Evolutionary conservation across 2,113 vertebrate genomes (phyloP).

Genomic region (Myxocyprinus asiaticus): DNA sequence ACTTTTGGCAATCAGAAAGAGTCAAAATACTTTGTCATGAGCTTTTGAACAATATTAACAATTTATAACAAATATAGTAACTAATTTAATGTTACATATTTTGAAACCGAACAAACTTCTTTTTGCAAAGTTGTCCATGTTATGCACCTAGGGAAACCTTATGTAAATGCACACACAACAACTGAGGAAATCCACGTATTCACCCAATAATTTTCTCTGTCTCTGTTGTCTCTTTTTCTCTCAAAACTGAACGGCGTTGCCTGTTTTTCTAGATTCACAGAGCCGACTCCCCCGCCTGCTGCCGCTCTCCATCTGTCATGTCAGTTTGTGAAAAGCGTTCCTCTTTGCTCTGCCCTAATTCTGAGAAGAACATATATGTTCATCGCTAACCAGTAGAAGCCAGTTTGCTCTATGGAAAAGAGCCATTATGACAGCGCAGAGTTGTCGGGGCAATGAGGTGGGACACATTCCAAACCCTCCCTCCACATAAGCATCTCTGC

Average conservation of each 20-base stretch:
- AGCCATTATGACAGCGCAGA: not conserved
- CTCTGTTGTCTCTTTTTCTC: not conserved
- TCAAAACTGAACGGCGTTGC: not conserved
- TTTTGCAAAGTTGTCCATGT: conserved; percentile 6
- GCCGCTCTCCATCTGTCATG: conserved; percentile 51
- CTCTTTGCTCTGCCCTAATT: conserved; percentile 56
- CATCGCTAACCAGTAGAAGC: conserved; percentile 46
- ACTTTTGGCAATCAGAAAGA: no score
- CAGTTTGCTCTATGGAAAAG: conserved; percentile 47
- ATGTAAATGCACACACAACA: conserved; percentile 14
- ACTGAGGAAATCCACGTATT: not conserved
- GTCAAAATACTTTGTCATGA: no score
- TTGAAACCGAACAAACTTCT: no score
- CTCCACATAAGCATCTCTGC: conserved; percentile 15
- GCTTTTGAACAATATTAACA: no score
- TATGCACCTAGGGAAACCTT: not conserved
- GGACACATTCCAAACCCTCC: conserved; percentile 1
- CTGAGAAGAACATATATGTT: conserved; percentile 40
- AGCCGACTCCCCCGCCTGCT: conserved; percentile 12
- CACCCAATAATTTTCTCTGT: not conserved
- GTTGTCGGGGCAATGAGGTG: conserved; percentile 1
- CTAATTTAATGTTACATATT: no score
- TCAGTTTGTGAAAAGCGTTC: conserved; percentile 39
- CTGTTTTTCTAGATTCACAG: conserved; percentile 41
- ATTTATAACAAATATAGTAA: no score